Evolutionary conservation across 2,888 invertebrate species (phyloP).

Genomic region (Mimumesa dahlbomi): DNA sequence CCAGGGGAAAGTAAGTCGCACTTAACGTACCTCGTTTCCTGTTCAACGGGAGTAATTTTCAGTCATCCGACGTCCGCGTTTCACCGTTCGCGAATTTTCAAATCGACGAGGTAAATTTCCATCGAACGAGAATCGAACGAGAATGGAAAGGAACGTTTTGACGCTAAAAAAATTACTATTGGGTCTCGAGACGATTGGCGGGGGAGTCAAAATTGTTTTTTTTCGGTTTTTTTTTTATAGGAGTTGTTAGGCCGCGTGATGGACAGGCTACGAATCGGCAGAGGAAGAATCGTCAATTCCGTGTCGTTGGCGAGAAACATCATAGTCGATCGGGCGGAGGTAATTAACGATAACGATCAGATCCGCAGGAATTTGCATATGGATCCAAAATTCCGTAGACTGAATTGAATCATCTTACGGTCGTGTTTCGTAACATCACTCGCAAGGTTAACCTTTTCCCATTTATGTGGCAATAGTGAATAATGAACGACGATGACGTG

Average conservation of each 20-base stretch:
- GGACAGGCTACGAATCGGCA: conserved; percentile 75
- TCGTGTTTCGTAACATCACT: conserved; percentile 7
- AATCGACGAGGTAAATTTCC: too few relatives aligned
- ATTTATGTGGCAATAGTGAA: conserved; percentile 28
- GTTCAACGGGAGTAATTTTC: background rate
- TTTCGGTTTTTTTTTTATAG: conserved; percentile 73
- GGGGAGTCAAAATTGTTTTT: conserved; percentile 55
- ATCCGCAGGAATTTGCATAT: too few relatives aligned
- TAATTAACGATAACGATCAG: conserved; percentile 57
- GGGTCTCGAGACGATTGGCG: background rate
- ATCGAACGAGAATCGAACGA: too few relatives aligned
- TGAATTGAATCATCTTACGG: too few relatives aligned
- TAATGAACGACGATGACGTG: background rate
- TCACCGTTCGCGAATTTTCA: too few relatives aligned
- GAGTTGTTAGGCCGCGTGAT: conserved; percentile 74
- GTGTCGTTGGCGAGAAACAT: conserved; percentile 76
- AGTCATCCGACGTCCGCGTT: too few relatives aligned
- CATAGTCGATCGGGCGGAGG: conserved; percentile 74
- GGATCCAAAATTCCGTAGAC: too few relatives aligned
- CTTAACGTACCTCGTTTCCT: too few relatives aligned
- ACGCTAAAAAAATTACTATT: too few relatives aligned
- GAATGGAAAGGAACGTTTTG: too few relatives aligned
- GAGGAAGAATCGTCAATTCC: conserved; percentile 77
- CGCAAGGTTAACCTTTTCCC: conserved; percentile 21
- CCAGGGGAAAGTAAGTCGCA: conserved; percentile 67